Evolutionary conservation across 2,113 vertebrate genomes (phyloP), one percentile per base, ranked within the genome.

Genomic region (Ahaetulla prasina): DNA sequence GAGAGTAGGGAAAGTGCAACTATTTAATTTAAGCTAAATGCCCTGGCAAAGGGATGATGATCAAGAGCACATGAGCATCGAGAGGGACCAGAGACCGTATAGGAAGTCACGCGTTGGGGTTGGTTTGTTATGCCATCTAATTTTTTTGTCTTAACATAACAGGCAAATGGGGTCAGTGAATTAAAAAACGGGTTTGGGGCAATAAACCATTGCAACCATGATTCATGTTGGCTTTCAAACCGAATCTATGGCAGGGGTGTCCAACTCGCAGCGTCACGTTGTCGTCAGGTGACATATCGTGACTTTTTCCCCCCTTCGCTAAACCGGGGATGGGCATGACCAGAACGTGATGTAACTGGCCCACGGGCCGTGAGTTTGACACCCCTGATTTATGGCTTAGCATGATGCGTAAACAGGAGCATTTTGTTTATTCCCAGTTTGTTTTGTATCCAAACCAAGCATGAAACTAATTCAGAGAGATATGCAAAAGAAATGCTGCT

Each of bases 1-100:
- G 68, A 35, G 47, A 14, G 52, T 35, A 49, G 68, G 87, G 47
- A 53, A 85, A 90, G 74, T 57, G 93, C 93, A 1, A 52, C 89
- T 86, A 52, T 87, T 92, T 92, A 1, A 95, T 88, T n/a, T 7
- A 89, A 94, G 91, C 54, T 27, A 6, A 92, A 89, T 9, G 60
- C 90, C 92, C 90, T 0, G 0, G 16, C 39, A 11, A 60, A 92
- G 0, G 2, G 0, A 89, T 1, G 60, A 25, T 39, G 30, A 1
- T 0, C 0, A 84, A 50, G 18, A 3, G 85, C 86, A 25, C 8
- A 52, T 0, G 45, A 0, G 55, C 92, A 1, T 68, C 93, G 63
- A 11, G 25, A 94, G 55, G 43, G 85, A 93, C n/a, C n/a, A 74
- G 5, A 35, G 14, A 35, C 14, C 63, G 18, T 74, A 35, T 39